Percentiles rank a stretch among this genome's conserved stretches.
These are phyloP conservation scores for Diplazon laetatorius DNA, from an alignment of 2,888 invertebrate species.

Conservation along the genomic window DNA sequence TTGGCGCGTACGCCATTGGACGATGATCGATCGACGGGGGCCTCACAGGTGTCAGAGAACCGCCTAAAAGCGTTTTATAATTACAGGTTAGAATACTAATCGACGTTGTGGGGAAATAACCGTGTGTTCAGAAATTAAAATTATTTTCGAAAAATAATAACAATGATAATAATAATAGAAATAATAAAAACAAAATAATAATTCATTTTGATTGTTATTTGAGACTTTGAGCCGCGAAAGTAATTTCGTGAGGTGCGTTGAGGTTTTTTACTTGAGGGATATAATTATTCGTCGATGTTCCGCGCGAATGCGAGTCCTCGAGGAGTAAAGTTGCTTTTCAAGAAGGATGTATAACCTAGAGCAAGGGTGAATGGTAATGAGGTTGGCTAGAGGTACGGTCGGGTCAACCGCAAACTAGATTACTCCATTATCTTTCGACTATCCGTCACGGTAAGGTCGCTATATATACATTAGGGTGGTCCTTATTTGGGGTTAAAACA, in stretches of 20 bases:
- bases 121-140: slow-evolving; percentile 11
- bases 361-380: slow-evolving; percentile 46
- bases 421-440: slow-evolving; percentile 57
- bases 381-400: slow-evolving; percentile 55
- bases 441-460: slow-evolving; percentile 24
- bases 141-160: too few species aligned
- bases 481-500: too few species aligned
- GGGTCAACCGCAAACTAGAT: slow-evolving; percentile 60
- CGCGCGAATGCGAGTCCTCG: slow-evolving; percentile 47
- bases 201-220: slow-evolving; percentile 49
- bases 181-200: too few species aligned
- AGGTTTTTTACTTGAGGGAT: slow-evolving; percentile 22
- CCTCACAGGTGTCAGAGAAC: slow-evolving; percentile 76
- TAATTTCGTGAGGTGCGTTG: slow-evolving; percentile 61
- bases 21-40: slow-evolving; percentile 79
- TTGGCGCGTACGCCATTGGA: slow-evolving; percentile 58
- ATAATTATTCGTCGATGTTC: slow-evolving; percentile 23
- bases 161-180: slow-evolving; percentile 44
- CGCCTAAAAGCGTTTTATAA: slow-evolving; percentile 69
- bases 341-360: slow-evolving; percentile 48
- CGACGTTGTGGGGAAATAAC: slow-evolving; percentile 44
- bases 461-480: too few species aligned
- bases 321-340: slow-evolving; percentile 25
- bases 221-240: slow-evolving; percentile 52
- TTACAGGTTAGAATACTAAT: slow-evolving; percentile 64